Base-by-base conservation (phyloP, 2,797 vertebrate species). In the Sebastolobus altivelis region DNA sequence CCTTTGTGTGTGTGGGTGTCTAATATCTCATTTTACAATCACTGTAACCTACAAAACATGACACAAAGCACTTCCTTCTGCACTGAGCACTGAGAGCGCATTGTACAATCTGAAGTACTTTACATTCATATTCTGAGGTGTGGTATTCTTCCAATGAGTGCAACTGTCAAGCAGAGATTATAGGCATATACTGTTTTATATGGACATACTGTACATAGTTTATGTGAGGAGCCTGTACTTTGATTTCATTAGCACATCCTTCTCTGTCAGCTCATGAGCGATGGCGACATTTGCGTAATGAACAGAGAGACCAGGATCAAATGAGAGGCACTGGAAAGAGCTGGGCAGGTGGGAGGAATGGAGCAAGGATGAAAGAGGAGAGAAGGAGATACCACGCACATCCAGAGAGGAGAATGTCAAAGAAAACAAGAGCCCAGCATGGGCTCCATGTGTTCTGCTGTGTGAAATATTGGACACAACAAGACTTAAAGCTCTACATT, bases 161-260 rank as follows among this genome's bases (percentile, higher is more conserved):
- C 3, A 2, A 33, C 29, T 35, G 7, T 18, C 9, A n/a, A 18
- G 22, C 11, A 37, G n/a, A 66, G 2, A 14, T 67, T 56, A 31
- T 4, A 43, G 9, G 10, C 1, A 22, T 10, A 31, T 8, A 12
- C 6, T 38, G 18, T 68, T 4, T 22, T 14, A 43, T 43, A 16
- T 43, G 40, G 40, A 43, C 40, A 43, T 16, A 43, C 40, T 14
- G 13, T 14, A 6, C 40, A 14, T 43, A 13, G 40, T 1, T 16
- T 43, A 33, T 58, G 35, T 31, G 61, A 35, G 63, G 61, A 75
- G 75, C 75, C 56, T 11, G 16, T 70, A 27, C 31, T 46, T 31
- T 49, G 75, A 82, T 75, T 84, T 84, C 65, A 89, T 87, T 81
- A 84, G 67, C 84, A 81, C 33, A 22, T 66, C 52, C 38, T 55